Percentiles rank a stretch among this genome's conserved stretches.
Evolutionary conservation across 2,888 invertebrate genomes (phyloP).

Genomic region (Cosmia trapezina): DNA sequence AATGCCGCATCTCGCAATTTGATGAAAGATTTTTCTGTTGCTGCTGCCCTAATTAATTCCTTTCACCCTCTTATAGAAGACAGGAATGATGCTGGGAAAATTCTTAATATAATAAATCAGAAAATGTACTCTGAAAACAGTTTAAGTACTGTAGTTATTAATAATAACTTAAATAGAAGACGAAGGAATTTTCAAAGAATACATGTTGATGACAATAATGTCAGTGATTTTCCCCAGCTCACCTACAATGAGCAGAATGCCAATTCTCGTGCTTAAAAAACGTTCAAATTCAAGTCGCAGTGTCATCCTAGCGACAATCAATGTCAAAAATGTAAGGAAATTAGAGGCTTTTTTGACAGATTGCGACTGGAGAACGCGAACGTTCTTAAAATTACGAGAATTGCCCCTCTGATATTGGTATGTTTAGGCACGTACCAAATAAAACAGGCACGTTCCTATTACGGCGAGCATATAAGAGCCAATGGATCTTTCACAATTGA

Average conservation of each 20-base stretch:
- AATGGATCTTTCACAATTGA: background rate
- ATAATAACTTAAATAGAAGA: constrained; percentile 4
- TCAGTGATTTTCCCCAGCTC: constrained; percentile 3
- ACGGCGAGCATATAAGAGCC: constrained; percentile 1
- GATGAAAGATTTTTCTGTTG: background rate
- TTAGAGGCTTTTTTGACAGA: too few species aligned
- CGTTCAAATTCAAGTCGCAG: constrained; percentile 3
- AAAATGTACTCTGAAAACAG: background rate
- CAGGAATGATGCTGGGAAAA: background rate
- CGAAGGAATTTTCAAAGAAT: background rate
- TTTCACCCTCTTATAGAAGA: constrained; percentile 8
- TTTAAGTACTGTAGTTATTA: constrained; percentile 6
- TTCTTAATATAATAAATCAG: constrained; percentile 1
- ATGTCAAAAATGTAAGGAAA: too few species aligned
- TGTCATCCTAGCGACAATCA: constrained; percentile 5
- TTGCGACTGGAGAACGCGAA: fast-evolving
- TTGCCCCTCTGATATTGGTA: background rate
- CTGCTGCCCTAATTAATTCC: constrained; percentile 1
- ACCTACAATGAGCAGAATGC: background rate
- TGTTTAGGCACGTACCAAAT: constrained; percentile 14
- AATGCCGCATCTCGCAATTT: background rate
- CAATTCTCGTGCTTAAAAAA: background rate
- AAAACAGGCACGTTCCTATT: constrained; percentile 12
- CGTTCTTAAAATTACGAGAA: too few species aligned
- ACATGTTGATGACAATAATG: background rate